Evolutionary conservation across 2,113 vertebrate genomes (phyloP), one percentile per base, ranked within the genome.

Genomic region (Sigmodon hispidus): DNA sequence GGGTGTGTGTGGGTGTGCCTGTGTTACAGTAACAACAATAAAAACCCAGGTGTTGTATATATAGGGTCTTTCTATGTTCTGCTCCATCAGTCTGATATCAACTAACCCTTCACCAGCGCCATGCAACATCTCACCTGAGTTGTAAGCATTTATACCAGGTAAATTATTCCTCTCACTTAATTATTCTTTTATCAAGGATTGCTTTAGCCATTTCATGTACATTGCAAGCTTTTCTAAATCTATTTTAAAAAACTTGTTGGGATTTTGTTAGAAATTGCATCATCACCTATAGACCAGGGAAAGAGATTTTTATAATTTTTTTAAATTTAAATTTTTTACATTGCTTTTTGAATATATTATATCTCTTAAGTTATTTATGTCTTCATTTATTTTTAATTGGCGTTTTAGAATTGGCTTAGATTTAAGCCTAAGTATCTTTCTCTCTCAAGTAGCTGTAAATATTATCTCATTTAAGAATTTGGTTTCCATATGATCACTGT

Each of bases 181-280:
- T 94, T 67, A 40, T 79, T 31, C 45, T 29, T 55, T 40, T 72
- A 8, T 63, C 40, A 48, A 83, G 65, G 29, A 84, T 48, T 72
- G 5, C 65, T 89, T 40, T 52, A 67, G 7, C 16, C 34, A 59
- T 81, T 50, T 12, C 69, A 59, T 31, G 40, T 76, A 65, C 43
- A 70, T 87, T 80, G 89, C 40, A 36, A 63, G 17, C 22, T 15
- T 96, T 89, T 48, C 45, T 90, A 48, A 67, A 69, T 63, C 67
- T 87, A 40, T 73, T 24, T 73, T 8, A 17, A 63, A 63, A 65
- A 36, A 2, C 8, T 43, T 87, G n/a, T 21, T 70, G 7, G 48
- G 73, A 57, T 91, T 95, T 96, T 93, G 31, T 43, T 63, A 85
- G 63, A 57, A 48, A 85, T n/a, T 76, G 3, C 12, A 63, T 90